Conservation (phyloP, 1,140 invertebrate genomes). For the Thaumetopoea pityocampa region DNA sequence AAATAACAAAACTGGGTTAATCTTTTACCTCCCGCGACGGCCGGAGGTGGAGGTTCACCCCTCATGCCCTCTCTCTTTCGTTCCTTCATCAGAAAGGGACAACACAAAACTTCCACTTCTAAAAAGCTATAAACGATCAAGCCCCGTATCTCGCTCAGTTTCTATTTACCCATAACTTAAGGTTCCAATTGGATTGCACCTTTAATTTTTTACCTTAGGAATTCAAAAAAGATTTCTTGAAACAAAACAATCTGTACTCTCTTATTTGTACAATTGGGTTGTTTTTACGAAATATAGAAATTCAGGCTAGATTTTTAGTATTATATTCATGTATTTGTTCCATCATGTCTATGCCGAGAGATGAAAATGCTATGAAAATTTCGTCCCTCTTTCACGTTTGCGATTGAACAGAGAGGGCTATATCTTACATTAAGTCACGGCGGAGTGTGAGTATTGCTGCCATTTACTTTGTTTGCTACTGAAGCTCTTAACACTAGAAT, state of each 20-base stretch:
- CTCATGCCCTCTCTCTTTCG: constrained; percentile 38
- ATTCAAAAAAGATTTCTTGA: constrained; percentile 58
- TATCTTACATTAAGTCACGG: constrained; percentile 52
- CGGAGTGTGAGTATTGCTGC: constrained; percentile 34
- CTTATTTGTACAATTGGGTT: constrained; percentile 37
- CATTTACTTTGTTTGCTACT: constrained; percentile 43
- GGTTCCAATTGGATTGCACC: constrained; percentile 34
- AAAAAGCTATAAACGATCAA: constrained; percentile 33
- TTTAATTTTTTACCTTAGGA: constrained; percentile 54
- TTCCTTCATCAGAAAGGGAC: constrained; percentile 51
- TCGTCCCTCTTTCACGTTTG: constrained; percentile 48
- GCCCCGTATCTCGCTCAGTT: constrained; percentile 11
- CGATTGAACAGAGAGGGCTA: constrained; percentile 40
- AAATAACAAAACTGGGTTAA: constrained; percentile 76
- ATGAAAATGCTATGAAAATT: constrained; percentile 68
- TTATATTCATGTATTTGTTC: constrained; percentile 71
- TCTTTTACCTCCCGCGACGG: constrained; percentile 65
- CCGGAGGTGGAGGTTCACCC: constrained; percentile 56
- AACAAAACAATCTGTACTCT: constrained; percentile 50
- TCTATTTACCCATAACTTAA: constrained; percentile 25
- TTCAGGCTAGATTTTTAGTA: constrained; percentile 55
- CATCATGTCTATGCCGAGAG: constrained; percentile 60
- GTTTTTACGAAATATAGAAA: constrained; percentile 33
- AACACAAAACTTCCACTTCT: constrained; percentile 24
- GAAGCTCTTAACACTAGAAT: constrained; percentile 35